These are phyloP conservation scores for Stichodactyla mertensii DNA, from an alignment of 64 coral and sea anemone genomes.

Conservation along the genomic window DNA sequence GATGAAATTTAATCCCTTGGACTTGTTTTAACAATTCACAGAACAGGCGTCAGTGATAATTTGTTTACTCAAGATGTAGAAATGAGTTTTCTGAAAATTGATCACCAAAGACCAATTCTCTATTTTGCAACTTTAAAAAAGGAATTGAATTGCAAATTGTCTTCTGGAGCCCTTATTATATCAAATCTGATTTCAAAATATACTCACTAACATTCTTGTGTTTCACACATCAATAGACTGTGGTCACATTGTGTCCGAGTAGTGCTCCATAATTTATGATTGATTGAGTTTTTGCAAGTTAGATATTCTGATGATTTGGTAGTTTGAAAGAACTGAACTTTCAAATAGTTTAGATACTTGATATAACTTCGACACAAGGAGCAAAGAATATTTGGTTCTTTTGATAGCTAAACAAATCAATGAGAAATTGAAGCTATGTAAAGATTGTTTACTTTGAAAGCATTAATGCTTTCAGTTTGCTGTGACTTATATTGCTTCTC, in stretches of 20 bases:
- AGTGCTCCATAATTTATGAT: not conserved
- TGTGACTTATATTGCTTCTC: not conserved
- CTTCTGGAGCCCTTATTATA: not conserved
- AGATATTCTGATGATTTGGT: not conserved
- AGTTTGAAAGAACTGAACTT: not conserved
- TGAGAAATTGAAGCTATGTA: constrained; percentile 1
- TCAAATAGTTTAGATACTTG: not conserved
- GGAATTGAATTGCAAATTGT: not conserved
- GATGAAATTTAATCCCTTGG: not conserved
- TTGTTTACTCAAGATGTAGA: not conserved
- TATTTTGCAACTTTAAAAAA: not conserved
- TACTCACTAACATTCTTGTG: not conserved
- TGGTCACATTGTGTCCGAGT: not conserved
- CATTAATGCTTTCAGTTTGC: constrained; percentile 2
- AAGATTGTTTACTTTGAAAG: not conserved
- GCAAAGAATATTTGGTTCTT: not conserved
- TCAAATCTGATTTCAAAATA: not conserved
- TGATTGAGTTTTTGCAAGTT: not conserved
- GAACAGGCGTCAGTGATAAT: not conserved
- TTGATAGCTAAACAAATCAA: not conserved
- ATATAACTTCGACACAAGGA: not conserved
- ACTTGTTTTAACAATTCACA: not conserved
- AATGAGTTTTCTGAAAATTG: not conserved
- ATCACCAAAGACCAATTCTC: not conserved
- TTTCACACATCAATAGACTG: not conserved